These are phyloP conservation scores for Philopedon plagiatum DNA, from an alignment of 2,888 invertebrate genomes.

Conservation along the genomic window DNA sequence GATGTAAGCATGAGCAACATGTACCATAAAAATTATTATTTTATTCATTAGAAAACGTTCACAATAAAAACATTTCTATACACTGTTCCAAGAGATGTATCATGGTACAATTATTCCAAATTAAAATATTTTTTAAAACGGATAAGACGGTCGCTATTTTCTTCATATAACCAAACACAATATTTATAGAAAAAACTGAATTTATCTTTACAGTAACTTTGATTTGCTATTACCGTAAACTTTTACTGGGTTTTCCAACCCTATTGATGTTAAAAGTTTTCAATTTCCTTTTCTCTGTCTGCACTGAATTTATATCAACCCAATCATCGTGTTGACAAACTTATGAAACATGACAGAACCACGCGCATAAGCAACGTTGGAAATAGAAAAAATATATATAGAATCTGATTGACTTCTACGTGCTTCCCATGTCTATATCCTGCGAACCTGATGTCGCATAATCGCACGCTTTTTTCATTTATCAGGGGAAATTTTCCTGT, in stretches of 20 bases:
- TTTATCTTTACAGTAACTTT: not conserved
- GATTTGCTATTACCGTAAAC: not conserved
- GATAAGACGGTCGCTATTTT: too few relatives aligned
- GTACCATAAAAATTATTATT: too few relatives aligned
- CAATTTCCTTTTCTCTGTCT: conserved; percentile 15
- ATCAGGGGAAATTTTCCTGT: not conserved
- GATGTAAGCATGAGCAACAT: too few relatives aligned
- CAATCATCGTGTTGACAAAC: conserved; percentile 31
- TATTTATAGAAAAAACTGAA: not conserved
- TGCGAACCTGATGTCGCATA: conserved; percentile 1
- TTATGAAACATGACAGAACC: conserved; percentile 32
- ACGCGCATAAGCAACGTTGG: conserved; percentile 23
- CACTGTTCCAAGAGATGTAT: too few relatives aligned
- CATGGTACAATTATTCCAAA: too few relatives aligned
- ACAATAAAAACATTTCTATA: too few relatives aligned
- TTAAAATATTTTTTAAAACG: too few relatives aligned
- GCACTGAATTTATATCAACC: conserved; percentile 25
- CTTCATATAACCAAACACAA: too few relatives aligned
- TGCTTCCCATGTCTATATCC: conserved; percentile 4
- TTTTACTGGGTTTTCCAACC: not conserved
- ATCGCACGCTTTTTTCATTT: not conserved
- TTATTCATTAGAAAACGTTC: too few relatives aligned
- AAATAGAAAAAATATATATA: conserved; percentile 20
- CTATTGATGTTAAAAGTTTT: conserved; percentile 7
- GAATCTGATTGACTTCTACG: conserved; percentile 17